These are phyloP conservation scores for Sclerodermus sp. DNA, from an alignment of 2,888 invertebrate genomes.

Conservation along the genomic window DNA sequence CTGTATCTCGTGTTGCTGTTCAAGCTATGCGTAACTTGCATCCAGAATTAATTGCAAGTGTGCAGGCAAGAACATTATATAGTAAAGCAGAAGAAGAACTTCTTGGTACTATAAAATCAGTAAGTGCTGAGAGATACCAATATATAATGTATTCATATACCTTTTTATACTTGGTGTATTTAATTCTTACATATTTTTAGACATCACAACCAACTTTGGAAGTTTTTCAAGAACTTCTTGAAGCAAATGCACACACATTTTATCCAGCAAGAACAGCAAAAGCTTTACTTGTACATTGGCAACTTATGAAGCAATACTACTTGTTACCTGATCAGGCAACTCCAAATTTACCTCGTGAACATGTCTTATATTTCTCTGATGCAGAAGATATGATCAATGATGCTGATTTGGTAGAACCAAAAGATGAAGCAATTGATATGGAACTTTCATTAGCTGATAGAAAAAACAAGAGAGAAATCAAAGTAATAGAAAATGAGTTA, in stretches of 20 bases:
- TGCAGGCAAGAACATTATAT: constrained; percentile 87
- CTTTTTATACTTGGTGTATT: not conserved
- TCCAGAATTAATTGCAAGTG: constrained; percentile 83
- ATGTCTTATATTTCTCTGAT: constrained; percentile 80
- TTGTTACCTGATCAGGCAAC: constrained; percentile 87
- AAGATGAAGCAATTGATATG: constrained; percentile 79
- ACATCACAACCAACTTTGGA: constrained; percentile 71
- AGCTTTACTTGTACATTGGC: constrained; percentile 86
- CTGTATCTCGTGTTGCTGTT: constrained; percentile 87
- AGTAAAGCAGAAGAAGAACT: constrained; percentile 88
- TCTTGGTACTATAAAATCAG: constrained; percentile 78
- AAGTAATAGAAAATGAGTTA: constrained; percentile 85
- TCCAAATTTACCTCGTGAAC: constrained; percentile 65
- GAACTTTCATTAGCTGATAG: constrained; percentile 77
- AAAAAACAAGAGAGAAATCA: constrained; percentile 81
- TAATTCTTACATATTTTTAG: not conserved
- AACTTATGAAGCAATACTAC: constrained; percentile 87
- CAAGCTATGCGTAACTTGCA: constrained; percentile 93
- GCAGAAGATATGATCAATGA: constrained; percentile 89
- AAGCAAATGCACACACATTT: constrained; percentile 82
- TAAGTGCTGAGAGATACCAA: constrained; percentile 60
- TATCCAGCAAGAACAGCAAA: constrained; percentile 87
- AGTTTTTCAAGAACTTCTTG: constrained; percentile 81
- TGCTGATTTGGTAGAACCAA: constrained; percentile 77
- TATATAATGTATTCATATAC: too few species aligned